These are phyloP conservation scores for Acanthochromis polyacanthus DNA, from an alignment of 2,113 vertebrate genomes.

Conservation along the genomic window DNA sequence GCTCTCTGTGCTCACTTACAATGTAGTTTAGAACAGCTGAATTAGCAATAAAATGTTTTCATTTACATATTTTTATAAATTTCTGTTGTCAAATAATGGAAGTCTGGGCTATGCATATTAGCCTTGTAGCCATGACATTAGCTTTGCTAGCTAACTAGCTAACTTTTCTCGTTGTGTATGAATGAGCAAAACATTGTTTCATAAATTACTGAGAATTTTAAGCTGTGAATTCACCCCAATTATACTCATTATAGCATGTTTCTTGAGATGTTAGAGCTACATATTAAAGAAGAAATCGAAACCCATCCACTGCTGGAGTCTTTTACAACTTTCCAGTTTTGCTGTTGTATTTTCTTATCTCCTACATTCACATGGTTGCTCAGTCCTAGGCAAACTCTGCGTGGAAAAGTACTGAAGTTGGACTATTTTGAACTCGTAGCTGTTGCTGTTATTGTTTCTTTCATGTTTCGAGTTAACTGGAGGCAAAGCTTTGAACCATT, in stretches of 20 bases:
- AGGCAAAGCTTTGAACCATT: conserved; percentile 47
- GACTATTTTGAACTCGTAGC: conserved; percentile 1
- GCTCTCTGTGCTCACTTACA: too few species aligned
- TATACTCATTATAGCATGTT: background rate
- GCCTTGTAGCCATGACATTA: too few species aligned
- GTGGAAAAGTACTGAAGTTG: conserved; percentile 1
- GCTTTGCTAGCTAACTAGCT: too few species aligned
- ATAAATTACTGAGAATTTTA: background rate
- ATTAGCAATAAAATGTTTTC: too few species aligned
- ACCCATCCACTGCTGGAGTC: background rate
- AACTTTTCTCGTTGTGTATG: background rate
- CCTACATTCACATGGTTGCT: background rate
- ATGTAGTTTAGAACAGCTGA: too few species aligned
- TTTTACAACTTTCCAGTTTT: conserved; percentile 3
- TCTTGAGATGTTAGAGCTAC: too few species aligned
- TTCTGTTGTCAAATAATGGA: too few species aligned
- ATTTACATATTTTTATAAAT: too few species aligned
- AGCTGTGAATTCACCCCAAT: background rate
- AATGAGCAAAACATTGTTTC: background rate
- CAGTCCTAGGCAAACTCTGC: background rate
- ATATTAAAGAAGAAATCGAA: too few species aligned
- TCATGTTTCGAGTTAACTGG: conserved; percentile 18
- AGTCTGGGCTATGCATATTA: too few species aligned
- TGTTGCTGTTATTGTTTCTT: conserved; percentile 22
- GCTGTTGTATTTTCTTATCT: conserved; percentile 19